Percentiles rank a stretch among this genome's conserved stretches.
These are phyloP conservation scores for Steromphala cineraria DNA, from an alignment of 2,888 invertebrate genomes.

Conservation along the genomic window DNA sequence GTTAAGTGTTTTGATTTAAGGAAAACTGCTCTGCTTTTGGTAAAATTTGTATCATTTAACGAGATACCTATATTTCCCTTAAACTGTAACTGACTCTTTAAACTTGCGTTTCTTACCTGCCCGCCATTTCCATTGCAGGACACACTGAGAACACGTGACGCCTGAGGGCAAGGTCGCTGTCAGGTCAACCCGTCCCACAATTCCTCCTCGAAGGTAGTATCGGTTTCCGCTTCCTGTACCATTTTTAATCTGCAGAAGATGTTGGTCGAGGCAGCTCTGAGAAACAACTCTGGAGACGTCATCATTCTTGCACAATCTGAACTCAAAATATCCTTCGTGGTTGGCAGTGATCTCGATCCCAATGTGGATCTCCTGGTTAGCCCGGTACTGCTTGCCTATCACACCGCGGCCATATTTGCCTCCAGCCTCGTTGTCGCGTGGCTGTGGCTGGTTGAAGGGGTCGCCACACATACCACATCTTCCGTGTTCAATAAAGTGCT, in stretches of 20 bases:
- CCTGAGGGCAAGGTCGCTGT: conserved; percentile 43
- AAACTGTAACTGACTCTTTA: too few relatives aligned
- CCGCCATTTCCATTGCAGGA: conserved; percentile 58
- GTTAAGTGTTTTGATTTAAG: too few relatives aligned
- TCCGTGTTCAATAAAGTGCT: conserved; percentile 28
- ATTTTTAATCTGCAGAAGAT: conserved; percentile 28
- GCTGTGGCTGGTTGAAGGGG: conserved; percentile 23
- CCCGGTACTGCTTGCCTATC: conserved; percentile 63
- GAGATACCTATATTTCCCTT: too few relatives aligned
- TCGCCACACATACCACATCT: conserved; percentile 41
- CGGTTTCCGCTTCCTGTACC: conserved; percentile 19
- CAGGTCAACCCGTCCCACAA: background rate
- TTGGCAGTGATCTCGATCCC: conserved; percentile 36
- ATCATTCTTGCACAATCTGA: conserved; percentile 37
- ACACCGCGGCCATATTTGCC: conserved; percentile 68
- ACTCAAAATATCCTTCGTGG: conserved; percentile 42
- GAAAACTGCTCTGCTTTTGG: too few relatives aligned
- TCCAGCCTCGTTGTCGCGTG: conserved; percentile 38
- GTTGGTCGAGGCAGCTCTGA: conserved; percentile 36
- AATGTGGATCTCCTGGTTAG: conserved; percentile 50
- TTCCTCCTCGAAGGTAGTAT: background rate
- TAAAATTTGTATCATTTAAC: too few relatives aligned
- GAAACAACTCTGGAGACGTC: conserved; percentile 32
- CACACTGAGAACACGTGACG: conserved; percentile 55
- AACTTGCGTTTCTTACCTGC: conserved; percentile 32